These are phyloP conservation scores for Mesodorylaimus sp. DNA, from an alignment of 2,888 invertebrate species.

Conservation along the genomic window DNA sequence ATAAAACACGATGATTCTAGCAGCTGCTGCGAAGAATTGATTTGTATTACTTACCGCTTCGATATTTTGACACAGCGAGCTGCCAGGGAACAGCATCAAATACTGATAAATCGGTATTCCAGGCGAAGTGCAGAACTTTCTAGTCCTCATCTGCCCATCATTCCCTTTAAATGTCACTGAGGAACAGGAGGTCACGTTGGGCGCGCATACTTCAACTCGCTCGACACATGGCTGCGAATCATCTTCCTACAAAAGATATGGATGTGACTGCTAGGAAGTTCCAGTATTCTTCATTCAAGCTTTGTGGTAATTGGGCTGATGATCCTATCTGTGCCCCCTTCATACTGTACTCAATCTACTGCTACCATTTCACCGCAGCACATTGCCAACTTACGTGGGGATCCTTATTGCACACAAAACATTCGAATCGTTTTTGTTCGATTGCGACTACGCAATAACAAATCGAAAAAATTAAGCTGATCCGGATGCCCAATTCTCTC, in stretches of 20 bases:
- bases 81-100: constrained; percentile 21
- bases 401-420: too few species aligned
- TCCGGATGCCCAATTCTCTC: too few species aligned
- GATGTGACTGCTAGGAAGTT: background rate
- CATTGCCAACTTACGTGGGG: too few species aligned
- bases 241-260: constrained; percentile 11
- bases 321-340: too few species aligned
- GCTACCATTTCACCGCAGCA: too few species aligned
- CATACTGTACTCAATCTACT: too few species aligned
- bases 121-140: constrained; percentile 24
- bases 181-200: constrained; percentile 15
- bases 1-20: background rate
- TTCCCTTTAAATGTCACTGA: constrained; percentile 13
- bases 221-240: constrained; percentile 18
- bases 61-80: constrained; percentile 23
- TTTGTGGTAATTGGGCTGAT: too few species aligned
- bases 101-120: constrained; percentile 24
- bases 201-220: constrained; percentile 13
- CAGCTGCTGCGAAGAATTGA: background rate
- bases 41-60: constrained; percentile 14
- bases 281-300: background rate
- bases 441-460: too few species aligned
- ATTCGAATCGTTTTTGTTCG: too few species aligned
- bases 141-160: constrained; percentile 14
- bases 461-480: too few species aligned